Conservation (phyloP, 1,140 invertebrate species). For the Eueides isabella region DNA sequence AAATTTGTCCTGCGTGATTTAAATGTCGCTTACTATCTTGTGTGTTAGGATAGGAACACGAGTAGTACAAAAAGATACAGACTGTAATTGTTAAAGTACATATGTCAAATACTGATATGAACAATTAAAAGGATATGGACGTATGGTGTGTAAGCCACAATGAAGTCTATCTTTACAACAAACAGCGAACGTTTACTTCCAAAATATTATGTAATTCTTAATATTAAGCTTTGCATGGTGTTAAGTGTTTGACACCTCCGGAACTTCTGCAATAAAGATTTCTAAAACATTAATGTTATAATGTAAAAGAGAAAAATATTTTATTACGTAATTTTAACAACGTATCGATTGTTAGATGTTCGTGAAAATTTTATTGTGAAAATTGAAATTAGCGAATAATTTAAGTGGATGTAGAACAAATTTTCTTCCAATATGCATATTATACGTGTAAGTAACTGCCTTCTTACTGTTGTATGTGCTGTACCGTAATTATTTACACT, state of each 20-base stretch:
- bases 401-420: constrained; percentile 27
- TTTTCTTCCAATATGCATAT: constrained; percentile 18
- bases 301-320: constrained; percentile 65
- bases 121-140: not conserved
- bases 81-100: constrained; percentile 33
- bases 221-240: constrained; percentile 28
- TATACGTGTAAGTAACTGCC: constrained; percentile 5
- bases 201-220: constrained; percentile 9
- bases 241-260: constrained; percentile 31
- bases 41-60: constrained; percentile 18
- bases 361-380: constrained; percentile 59
- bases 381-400: constrained; percentile 32
- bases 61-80: constrained; percentile 35
- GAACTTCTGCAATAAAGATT: constrained; percentile 43
- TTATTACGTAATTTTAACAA: constrained; percentile 69
- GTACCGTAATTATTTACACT: not conserved
- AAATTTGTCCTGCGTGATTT: not conserved
- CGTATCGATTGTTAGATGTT: constrained; percentile 66
- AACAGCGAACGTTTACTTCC: constrained; percentile 9
- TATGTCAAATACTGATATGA: not conserved
- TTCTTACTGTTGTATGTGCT: constrained; percentile 6
- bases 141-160: not conserved
- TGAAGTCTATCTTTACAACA: not conserved
- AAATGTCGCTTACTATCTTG: not conserved
- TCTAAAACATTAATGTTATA: constrained; percentile 44